Conservation (phyloP, 1,140 invertebrate species). For the Drosophila pseudoananassae region DNA sequence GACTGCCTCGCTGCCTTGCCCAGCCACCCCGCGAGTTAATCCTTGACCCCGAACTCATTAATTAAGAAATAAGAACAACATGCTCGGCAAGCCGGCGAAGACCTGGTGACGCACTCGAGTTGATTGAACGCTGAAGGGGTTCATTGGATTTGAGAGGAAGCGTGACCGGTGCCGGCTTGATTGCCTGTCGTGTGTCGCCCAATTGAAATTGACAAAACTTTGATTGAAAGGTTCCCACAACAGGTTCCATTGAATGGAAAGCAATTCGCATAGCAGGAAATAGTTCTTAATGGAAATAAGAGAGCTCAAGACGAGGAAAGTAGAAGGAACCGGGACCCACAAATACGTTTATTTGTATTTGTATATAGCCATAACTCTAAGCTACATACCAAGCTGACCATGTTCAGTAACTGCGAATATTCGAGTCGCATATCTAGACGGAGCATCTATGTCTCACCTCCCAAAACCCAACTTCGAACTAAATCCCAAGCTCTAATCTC, state of each 20-base stretch:
- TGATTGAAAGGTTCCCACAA: constrained; percentile 64
- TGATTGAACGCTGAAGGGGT: constrained; percentile 42
- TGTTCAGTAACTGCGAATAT: constrained; percentile 6
- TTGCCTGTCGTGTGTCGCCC: constrained; percentile 45
- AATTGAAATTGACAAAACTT: constrained; percentile 69
- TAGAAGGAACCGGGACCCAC: too few relatives aligned
- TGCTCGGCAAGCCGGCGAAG: not conserved
- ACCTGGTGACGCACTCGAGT: constrained; percentile 55
- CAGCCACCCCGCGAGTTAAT: constrained; percentile 62
- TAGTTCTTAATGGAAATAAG: too few relatives aligned
- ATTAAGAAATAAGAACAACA: constrained; percentile 53
- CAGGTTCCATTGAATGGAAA: constrained; percentile 23
- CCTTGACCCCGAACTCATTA: constrained; percentile 72
- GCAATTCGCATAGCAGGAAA: constrained; percentile 22
- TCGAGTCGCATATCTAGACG: constrained; percentile 10
- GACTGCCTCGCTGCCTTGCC: not conserved
- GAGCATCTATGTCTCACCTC: not conserved
- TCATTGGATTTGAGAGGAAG: constrained; percentile 23
- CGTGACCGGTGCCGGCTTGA: constrained; percentile 40
- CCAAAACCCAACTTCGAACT: constrained; percentile 11
- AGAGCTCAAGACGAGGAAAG: too few relatives aligned
- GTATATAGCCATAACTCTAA: not conserved
- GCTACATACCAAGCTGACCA: constrained; percentile 22
- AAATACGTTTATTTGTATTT: too few relatives aligned
- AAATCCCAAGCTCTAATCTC: constrained; percentile 3